Percentiles rank a stretch among this genome's conserved stretches.
Conservation (phyloP, 2,888 invertebrate genomes). For the Tribolium freemani region DNA sequence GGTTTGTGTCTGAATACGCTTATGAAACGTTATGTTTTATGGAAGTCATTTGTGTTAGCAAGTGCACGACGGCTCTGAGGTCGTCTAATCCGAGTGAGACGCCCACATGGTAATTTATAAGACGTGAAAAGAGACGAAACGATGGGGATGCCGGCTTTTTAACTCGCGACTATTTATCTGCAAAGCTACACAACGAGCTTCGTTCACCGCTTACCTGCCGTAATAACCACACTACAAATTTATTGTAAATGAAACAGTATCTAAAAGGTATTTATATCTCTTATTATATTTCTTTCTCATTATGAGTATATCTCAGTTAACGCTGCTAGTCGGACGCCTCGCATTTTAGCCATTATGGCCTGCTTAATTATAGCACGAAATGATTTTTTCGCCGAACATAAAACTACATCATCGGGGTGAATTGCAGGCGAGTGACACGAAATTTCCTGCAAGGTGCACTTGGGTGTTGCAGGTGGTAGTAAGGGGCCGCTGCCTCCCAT, state of each 20-base stretch:
- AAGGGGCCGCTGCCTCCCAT: constrained; percentile 14
- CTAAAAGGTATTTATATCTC: constrained; percentile 66
- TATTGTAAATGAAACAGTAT: constrained; percentile 66
- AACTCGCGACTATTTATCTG: constrained; percentile 54
- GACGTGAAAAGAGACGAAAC: constrained; percentile 35
- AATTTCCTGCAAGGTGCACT: neutral
- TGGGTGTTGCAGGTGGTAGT: neutral
- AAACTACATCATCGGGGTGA: neutral
- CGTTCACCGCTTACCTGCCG: constrained; percentile 56
- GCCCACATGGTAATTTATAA: constrained; percentile 28
- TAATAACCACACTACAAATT: constrained; percentile 62
- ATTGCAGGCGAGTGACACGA: neutral
- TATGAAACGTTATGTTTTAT: constrained; percentile 60
- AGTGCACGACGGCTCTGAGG: constrained; percentile 44
- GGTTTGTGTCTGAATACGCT: constrained; percentile 57
- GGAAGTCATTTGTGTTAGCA: constrained; percentile 54
- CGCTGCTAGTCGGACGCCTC: constrained; percentile 34
- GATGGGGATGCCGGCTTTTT: constrained; percentile 49
- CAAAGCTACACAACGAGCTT: constrained; percentile 48
- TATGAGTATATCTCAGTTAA: constrained; percentile 63
- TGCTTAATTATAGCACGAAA: constrained; percentile 17
- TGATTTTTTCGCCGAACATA: neutral
- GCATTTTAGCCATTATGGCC: constrained; percentile 10
- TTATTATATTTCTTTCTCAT: constrained; percentile 65
- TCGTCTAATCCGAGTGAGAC: constrained; percentile 44